Percentiles rank a stretch among this genome's conserved stretches.
Conservation (phyloP, 37 sponge, comb jelly and placozoan species). For the Corticium candelabrum region DNA sequence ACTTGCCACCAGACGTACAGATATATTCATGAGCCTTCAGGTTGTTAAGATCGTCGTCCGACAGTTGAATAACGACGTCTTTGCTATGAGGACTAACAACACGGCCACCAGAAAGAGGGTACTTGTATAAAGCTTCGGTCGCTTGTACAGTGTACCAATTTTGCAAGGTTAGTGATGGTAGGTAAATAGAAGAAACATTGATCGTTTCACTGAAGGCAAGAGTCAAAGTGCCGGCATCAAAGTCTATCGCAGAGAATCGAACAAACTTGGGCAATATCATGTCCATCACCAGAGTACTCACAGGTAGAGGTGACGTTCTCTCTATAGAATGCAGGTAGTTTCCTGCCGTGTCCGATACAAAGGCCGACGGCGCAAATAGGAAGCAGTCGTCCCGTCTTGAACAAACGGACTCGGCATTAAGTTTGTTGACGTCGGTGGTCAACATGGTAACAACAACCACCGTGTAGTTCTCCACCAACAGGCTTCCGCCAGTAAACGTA, state of each 20-base stretch:
- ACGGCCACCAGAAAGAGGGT: constrained; percentile 12
- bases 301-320: constrained; percentile 21
- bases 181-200: constrained; percentile 63
- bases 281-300: constrained; percentile 52
- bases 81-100: constrained; percentile 12
- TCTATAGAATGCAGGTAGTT: constrained; percentile 28
- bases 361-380: constrained; percentile 23
- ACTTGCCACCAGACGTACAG: constrained; percentile 12
- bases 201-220: constrained; percentile 78
- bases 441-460: constrained; percentile 5
- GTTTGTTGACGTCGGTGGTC: constrained; percentile 5
- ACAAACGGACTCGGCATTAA: constrained; percentile 6
- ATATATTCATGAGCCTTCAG: constrained; percentile 42
- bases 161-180: constrained; percentile 27
- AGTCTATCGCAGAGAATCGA: constrained; percentile 44
- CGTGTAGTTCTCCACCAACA: constrained; percentile 7
- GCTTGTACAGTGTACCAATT: neutral
- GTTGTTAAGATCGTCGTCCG: constrained; percentile 27
- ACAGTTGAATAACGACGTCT: constrained; percentile 35
- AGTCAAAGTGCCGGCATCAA: constrained; percentile 47
- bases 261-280: constrained; percentile 35
- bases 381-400: constrained; percentile 36
- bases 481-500: constrained; percentile 61
- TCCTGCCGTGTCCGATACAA: constrained; percentile 58
- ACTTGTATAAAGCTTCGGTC: neutral